These are phyloP conservation scores for Phalacrocorax brasilianus DNA, from an alignment of 2,113 vertebrate species.

Conservation along the genomic window DNA sequence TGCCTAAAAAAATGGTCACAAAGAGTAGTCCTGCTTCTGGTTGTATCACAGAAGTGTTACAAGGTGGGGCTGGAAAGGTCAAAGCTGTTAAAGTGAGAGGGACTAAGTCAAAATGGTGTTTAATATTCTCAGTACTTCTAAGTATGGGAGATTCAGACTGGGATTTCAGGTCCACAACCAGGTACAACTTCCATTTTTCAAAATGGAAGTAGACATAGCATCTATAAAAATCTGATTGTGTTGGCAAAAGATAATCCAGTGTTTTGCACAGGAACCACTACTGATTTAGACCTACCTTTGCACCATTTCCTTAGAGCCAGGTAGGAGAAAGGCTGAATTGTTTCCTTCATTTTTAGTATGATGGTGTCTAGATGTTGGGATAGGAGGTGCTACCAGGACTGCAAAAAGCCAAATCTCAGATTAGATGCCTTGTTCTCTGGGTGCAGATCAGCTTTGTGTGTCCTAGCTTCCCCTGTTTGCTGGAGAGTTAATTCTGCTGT, in stretches of 20 bases:
- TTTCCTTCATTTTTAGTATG: neutral
- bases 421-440: neutral
- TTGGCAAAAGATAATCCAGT: neutral
- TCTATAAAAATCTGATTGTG: neutral
- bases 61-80: neutral
- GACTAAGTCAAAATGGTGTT: neutral
- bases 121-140: neutral
- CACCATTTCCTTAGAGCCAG: neutral
- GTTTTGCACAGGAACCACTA: neutral
- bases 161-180: neutral
- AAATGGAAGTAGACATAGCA: neutral
- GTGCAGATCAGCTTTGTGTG: neutral
- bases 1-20: neutral
- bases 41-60: neutral
- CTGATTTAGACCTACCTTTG: neutral
- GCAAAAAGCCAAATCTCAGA: neutral
- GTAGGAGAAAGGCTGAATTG: neutral
- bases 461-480: neutral
- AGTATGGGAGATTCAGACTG: neutral
- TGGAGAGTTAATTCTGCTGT: slow-evolving; percentile 11
- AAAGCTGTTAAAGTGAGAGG: neutral
- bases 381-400: neutral
- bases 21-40: neutral
- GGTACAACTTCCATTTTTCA: neutral
- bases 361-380: neutral